These are phyloP conservation scores for Andrena marginata DNA, from an alignment of 2,888 invertebrate genomes.

Conservation along the genomic window DNA sequence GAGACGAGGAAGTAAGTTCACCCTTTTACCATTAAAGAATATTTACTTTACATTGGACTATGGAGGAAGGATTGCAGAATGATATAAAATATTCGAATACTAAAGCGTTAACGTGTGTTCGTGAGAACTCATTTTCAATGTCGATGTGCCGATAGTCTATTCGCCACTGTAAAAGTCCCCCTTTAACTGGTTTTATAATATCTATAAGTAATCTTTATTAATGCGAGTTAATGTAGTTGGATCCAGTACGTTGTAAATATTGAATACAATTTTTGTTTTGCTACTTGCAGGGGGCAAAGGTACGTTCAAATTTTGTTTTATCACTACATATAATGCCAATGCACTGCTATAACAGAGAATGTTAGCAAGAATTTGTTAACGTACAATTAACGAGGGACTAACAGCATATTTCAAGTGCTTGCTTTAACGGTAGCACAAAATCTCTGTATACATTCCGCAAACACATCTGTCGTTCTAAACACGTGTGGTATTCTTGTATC, in stretches of 20 bases:
- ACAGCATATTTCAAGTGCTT: slow-evolving; percentile 60
- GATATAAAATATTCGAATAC: slow-evolving; percentile 7
- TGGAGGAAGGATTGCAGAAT: slow-evolving; percentile 22
- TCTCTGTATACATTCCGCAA: slow-evolving; percentile 52
- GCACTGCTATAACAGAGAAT: slow-evolving; percentile 63
- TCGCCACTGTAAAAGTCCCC: slow-evolving; percentile 66
- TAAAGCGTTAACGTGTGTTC: slow-evolving; percentile 3
- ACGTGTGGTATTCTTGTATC: slow-evolving; percentile 53
- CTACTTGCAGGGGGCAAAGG: slow-evolving; percentile 88
- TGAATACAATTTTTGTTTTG: slow-evolving; percentile 81
- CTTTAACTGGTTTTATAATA: slow-evolving; percentile 62
- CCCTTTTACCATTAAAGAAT: not conserved
- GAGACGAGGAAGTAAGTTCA: slow-evolving; percentile 95
- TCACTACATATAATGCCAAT: slow-evolving; percentile 63
- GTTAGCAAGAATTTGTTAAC: slow-evolving; percentile 50
- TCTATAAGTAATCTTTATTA: slow-evolving; percentile 51
- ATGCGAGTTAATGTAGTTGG: slow-evolving; percentile 63
- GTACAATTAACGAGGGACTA: slow-evolving; percentile 39
- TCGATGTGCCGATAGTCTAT: slow-evolving; percentile 1
- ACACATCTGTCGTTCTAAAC: slow-evolving; percentile 39
- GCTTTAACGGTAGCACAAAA: slow-evolving; percentile 62
- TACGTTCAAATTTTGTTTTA: slow-evolving; percentile 85
- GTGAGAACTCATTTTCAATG: not conserved
- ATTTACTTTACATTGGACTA: slow-evolving; percentile 19
- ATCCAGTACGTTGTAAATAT: slow-evolving; percentile 72